Conservation (phyloP, 2,113 vertebrate genomes). For the Dasyprocta punctata region DNA sequence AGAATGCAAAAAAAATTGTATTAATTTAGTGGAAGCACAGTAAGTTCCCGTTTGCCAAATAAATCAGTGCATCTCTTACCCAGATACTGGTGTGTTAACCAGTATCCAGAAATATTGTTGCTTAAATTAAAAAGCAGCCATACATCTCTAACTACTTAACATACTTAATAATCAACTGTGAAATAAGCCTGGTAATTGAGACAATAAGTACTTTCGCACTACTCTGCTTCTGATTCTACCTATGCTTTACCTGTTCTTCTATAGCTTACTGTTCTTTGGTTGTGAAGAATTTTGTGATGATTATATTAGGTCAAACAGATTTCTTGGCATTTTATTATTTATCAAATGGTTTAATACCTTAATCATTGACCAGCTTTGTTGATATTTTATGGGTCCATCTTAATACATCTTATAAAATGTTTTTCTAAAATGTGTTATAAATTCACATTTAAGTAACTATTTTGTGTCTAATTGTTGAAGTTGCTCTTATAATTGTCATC, state of each 20-base stretch:
- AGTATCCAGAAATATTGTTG: not conserved
- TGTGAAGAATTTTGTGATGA: not conserved
- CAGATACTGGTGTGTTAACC: not conserved
- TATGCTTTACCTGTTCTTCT: not conserved
- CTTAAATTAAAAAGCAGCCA: not conserved
- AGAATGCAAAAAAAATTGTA: not conserved
- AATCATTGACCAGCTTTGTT: not conserved
- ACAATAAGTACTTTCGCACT: not conserved
- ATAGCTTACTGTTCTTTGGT: not conserved
- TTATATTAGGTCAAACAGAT: not conserved
- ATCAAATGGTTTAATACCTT: not conserved
- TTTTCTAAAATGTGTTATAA: not conserved
- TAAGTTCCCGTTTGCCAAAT: not conserved
- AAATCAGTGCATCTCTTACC: not conserved
- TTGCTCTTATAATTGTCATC: not conserved
- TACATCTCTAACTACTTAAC: not conserved
- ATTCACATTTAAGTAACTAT: slow-evolving; percentile 1
- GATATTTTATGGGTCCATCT: not conserved
- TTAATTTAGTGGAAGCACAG: not conserved
- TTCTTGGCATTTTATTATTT: slow-evolving; percentile 1
- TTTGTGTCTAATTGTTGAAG: not conserved
- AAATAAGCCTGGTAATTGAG: not conserved
- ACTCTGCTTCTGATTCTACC: not conserved
- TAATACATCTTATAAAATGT: not conserved
- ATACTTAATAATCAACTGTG: not conserved